Evolutionary conservation across 2,888 invertebrate species (phyloP), one percentile per base, ranked within the genome.

Genomic region (Tortricodes alternella): DNA sequence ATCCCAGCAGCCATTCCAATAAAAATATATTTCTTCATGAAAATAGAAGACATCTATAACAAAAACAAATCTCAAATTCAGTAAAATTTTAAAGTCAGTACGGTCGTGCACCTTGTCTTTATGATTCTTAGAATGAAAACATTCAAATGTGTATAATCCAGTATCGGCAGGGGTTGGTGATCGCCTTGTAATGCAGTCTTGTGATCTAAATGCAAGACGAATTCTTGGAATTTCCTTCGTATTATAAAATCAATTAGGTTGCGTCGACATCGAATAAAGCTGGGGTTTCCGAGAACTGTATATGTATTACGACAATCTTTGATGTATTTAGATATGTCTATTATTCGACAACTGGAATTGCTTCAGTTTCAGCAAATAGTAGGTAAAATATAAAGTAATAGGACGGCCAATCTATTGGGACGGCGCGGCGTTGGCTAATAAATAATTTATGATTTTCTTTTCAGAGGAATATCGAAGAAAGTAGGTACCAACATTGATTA

Each of bases 201-300:
- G 72, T 77, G 78, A 66, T 71, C 66, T 70, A 74, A 85, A 84
- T 81, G 66, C 73, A 73, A 83, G 81, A 66, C 69, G 67, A 66
- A 77, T 72, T 82, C 78, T 78, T 76, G 65, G 67, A 75, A 72
- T 74, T 77, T 74, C 66, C 69, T 65, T 74, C 69, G 67, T 78
- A 81, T 85, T 83, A 84, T 76, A 83, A 83, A 87, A 84, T 84
- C 86, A 85, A 87, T 87, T 85, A 85, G 74, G 69, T 71, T 66
- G 63, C 67, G 58, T 51, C 66, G 63, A 66, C 71, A 65, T 74
- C 66, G 69, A 39, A n/a, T 35, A 23, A 19, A 18, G 32, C 27
- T 19, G 39, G 44, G 39, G 21, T 43, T 46, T 29, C 24, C 21
- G 50, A 38, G 5, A 9, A 0, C n/a, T 2, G 19, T 19, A 4